Base-by-base conservation (phyloP, 2,113 vertebrate genomes). In the Spermophilus dauricus region DNA sequence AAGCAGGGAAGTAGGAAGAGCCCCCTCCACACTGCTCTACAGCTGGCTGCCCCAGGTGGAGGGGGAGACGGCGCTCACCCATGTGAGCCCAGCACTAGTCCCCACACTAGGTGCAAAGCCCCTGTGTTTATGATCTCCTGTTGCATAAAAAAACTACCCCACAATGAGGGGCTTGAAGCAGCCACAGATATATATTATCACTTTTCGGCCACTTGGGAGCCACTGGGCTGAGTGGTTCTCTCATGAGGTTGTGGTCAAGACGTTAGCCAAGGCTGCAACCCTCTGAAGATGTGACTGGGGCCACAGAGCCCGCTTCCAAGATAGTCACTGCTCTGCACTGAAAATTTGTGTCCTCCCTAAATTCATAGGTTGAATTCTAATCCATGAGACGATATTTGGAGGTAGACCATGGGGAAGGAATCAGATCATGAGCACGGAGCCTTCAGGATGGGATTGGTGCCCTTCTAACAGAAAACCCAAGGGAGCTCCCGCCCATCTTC, bases 11-110 rank as follows among this genome's bases (percentile, higher is more conserved):
- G 51, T 11, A 0, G 0, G 2, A 9, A 53, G 58, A 58, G 14
- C 39, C n/a, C 42, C 2, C 0, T 4, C 4, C 2, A 8, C 26
- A 11, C 2, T n/a, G 20, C n/a, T 70, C 32, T 65, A 20, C 39
- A 86, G 83, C 61, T 48, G 61, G 51, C 76, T 86, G 56, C 34
- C 9, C 8, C 26, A 20, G 12, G 7, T 9, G 26, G 61, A 86
- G 56, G 30, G 39, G 10, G 61, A 83, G 42, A 22, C 14, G 61
- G 61, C 37, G 20, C 10, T 86, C 51, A 1, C 45, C 2, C 5
- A 7, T 6, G 42, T 17, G 8, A 28, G n/a, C 26, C 30, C 67
- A 39, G 77, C 8, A 26, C 51, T 5, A 34, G 14, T 37, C 22
- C 70, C 30, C 48, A 82, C 53, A 53, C 51, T 11, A 34, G 4